Percentiles rank a stretch among this genome's conserved stretches.
These are phyloP conservation scores for Ochlodes sylvanus DNA, from an alignment of 2,888 invertebrate species.

Conservation along the genomic window DNA sequence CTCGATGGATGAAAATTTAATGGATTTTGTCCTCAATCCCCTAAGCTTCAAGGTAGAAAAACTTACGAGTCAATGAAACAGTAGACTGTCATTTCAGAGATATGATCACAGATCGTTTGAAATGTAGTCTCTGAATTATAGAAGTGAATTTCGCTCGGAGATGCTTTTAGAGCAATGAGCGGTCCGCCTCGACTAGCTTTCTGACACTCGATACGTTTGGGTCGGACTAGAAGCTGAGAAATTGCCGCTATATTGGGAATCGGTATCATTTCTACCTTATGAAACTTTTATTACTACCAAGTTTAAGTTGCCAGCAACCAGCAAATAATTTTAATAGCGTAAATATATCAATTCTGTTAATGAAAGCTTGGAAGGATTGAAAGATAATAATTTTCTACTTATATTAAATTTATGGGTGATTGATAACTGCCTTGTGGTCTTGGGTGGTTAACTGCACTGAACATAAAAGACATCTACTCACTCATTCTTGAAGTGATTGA, in stretches of 20 bases:
- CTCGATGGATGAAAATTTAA: no score
- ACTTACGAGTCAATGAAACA: not conserved
- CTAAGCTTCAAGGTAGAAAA: not conserved
- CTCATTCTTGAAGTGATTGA: no score
- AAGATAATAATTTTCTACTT: no score
- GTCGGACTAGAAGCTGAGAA: conserved; percentile 55
- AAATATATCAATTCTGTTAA: no score
- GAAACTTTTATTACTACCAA: not conserved
- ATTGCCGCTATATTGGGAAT: conserved; percentile 65
- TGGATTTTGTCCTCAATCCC: no score
- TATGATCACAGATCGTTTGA: not conserved
- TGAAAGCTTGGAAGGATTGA: no score
- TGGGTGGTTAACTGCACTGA: no score
- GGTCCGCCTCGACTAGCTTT: conserved; percentile 50
- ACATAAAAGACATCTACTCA: no score
- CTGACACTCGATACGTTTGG: conserved; percentile 53
- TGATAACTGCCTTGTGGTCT: no score
- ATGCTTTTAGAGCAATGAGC: conserved; percentile 76
- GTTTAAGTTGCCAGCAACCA: no score
- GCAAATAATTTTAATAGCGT: no score
- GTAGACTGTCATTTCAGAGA: not conserved
- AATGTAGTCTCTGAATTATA: not conserved
- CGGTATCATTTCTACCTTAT: not conserved
- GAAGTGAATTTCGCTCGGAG: conserved; percentile 29
- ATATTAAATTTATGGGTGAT: no score